A percentile compares a stretch with the other conserved stretches of the same genome.
These are phyloP conservation scores for Stramonita haemastoma DNA, from an alignment of 2,888 invertebrate species.

Conservation along the genomic window DNA sequence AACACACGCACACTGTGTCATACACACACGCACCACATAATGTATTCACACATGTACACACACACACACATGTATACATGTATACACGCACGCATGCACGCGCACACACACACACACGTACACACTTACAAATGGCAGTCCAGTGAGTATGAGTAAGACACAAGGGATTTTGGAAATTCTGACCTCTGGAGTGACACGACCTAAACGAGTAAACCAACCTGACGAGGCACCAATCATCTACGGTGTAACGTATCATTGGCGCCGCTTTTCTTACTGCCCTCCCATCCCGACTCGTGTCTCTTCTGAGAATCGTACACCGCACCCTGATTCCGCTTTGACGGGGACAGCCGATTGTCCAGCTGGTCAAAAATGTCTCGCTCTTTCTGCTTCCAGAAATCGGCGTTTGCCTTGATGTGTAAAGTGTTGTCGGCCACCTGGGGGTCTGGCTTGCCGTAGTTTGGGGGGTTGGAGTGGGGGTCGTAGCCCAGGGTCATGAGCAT, in stretches of 20 bases:
- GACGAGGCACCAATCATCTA: neutral
- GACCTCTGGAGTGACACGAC: neutral
- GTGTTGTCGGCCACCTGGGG: constrained; percentile 79
- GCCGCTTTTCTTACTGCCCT: neutral
- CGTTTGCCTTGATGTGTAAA: constrained; percentile 75
- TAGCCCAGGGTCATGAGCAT: constrained; percentile 93
- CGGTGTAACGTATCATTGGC: neutral
- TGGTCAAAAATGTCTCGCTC: constrained; percentile 62
- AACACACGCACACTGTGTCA: no score
- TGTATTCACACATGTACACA: neutral
- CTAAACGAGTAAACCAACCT: no score
- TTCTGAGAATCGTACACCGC: neutral
- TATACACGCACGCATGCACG: neutral
- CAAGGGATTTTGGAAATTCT: constrained; percentile 22
- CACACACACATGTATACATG: neutral
- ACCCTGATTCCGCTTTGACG: neutral
- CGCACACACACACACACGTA: neutral
- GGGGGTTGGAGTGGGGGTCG: constrained; percentile 97
- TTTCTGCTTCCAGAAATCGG: constrained; percentile 72
- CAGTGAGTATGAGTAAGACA: constrained; percentile 10
- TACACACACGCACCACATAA: neutral
- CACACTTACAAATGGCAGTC: neutral
- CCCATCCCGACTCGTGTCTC: neutral
- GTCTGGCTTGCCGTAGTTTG: constrained; percentile 93
- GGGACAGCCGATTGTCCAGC: constrained; percentile 8